Evolutionary conservation across 2,888 invertebrate species (phyloP).

Genomic region (Tipula vernalis): DNA sequence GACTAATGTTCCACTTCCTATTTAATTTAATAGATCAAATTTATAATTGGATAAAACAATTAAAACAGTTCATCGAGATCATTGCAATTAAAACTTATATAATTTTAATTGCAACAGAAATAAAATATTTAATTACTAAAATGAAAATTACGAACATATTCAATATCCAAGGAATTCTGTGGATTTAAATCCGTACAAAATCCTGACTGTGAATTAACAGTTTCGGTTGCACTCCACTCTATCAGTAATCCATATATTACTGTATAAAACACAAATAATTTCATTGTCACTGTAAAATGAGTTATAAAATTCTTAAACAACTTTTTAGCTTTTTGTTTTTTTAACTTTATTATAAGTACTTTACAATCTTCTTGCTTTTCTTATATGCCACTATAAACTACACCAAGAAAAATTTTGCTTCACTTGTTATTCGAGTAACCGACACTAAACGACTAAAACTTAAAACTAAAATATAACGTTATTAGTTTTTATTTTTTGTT

Average conservation of each 20-base stretch:
- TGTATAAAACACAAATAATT: not conserved
- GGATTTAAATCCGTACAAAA: slow-evolving; percentile 42
- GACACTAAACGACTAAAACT: not conserved
- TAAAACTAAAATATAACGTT: not conserved
- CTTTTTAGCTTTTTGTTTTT: not conserved
- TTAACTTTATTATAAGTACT: not conserved
- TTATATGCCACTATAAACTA: not conserved
- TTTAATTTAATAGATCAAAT: slow-evolving; percentile 5
- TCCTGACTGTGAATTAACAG: not conserved
- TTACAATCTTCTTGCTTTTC: too few species aligned
- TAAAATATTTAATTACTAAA: too few species aligned
- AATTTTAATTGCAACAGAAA: not conserved
- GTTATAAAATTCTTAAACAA: not conserved
- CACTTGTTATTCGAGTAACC: not conserved
- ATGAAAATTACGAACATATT: slow-evolving; percentile 25
- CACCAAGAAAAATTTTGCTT: not conserved
- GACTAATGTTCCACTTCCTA: not conserved
- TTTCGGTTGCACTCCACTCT: not conserved
- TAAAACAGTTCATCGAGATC: not conserved
- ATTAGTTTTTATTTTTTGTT: not conserved
- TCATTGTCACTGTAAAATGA: not conserved
- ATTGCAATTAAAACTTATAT: not conserved
- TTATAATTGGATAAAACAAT: not conserved
- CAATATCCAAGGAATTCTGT: slow-evolving; percentile 42
- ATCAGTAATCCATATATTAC: not conserved